phyloP scores from a whole-genome alignment of 1,140 invertebrate species.

The Nixonia krombeini region DNA sequence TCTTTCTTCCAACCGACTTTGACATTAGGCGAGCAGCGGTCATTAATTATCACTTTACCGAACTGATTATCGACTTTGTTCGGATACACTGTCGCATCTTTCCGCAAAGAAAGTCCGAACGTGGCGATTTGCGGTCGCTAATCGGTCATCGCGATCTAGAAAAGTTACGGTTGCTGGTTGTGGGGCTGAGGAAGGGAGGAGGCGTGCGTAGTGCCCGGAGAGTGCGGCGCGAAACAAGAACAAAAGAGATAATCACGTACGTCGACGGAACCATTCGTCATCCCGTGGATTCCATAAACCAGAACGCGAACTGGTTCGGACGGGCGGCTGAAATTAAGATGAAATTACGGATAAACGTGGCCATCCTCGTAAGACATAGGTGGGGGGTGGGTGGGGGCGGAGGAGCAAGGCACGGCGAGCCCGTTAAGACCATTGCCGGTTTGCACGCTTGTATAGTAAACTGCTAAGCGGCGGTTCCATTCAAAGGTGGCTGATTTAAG shows the following conservation, averaged over 20 bases:
- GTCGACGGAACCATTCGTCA: slow-evolving; percentile 56
- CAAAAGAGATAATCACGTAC: slow-evolving; percentile 56
- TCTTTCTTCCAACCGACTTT: no score
- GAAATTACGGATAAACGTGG: slow-evolving; percentile 64
- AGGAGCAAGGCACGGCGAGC: slow-evolving; percentile 12
- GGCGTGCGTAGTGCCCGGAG: not conserved
- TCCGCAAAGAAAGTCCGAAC: no score
- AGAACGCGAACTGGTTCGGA: slow-evolving; percentile 48
- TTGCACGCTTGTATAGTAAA: slow-evolving; percentile 46
- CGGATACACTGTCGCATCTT: no score
- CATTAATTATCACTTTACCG: no score
- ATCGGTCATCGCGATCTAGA: no score
- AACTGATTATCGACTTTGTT: no score
- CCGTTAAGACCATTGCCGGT: slow-evolving; percentile 41
- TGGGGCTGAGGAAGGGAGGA: slow-evolving; percentile 8
- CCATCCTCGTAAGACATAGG: slow-evolving; percentile 45
- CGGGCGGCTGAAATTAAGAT: slow-evolving; percentile 60
- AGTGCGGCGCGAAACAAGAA: slow-evolving; percentile 15
- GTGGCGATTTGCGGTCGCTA: no score
- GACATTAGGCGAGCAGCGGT: no score
- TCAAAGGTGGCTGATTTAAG: slow-evolving; percentile 54
- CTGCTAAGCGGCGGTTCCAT: slow-evolving; percentile 47
- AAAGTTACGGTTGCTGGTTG: slow-evolving; percentile 16
- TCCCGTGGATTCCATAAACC: slow-evolving; percentile 55
- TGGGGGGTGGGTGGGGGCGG: slow-evolving; percentile 19